Conservation (phyloP, 2,888 invertebrate genomes). For the Taenaris catops region DNA sequence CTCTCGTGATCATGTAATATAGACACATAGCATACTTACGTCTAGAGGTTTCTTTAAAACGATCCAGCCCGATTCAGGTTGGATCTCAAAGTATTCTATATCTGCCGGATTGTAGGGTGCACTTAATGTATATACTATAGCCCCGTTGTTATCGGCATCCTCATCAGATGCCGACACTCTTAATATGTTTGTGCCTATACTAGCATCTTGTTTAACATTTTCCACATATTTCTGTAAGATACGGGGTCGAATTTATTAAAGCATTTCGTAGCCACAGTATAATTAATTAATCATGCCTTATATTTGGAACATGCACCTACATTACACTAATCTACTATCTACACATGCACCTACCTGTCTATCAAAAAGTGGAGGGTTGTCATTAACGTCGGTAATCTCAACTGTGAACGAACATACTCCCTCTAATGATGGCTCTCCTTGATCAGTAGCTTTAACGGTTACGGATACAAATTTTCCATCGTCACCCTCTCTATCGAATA, state of each 20-base stretch:
- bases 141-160: constrained; percentile 98
- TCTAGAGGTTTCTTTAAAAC: constrained; percentile 96
- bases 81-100: constrained; percentile 97
- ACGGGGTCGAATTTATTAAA: constrained; percentile 37
- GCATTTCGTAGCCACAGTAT: constrained; percentile 24
- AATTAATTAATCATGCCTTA: constrained; percentile 3
- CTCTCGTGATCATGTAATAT: constrained; percentile 30
- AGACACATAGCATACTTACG: constrained; percentile 86
- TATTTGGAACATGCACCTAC: constrained; percentile 6
- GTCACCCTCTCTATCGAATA: constrained; percentile 97
- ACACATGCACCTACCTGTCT: constrained; percentile 86
- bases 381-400: constrained; percentile 98
- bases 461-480: constrained; percentile 98
- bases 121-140: constrained; percentile 94
- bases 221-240: constrained; percentile 95
- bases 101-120: constrained; percentile 93
- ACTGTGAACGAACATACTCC: constrained; percentile 99
- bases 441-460: constrained; percentile 98
- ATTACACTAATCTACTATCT: constrained; percentile 27
- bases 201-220: constrained; percentile 97
- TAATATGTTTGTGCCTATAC: constrained; percentile 95
- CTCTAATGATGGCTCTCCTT: constrained; percentile 98
- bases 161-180: constrained; percentile 98
- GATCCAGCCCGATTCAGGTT: constrained; percentile 98
- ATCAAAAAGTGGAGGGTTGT: constrained; percentile 97